Evolutionary conservation across 2,113 vertebrate species (phyloP), one percentile per base, ranked within the genome.

Genomic region (Hoplias malabaricus): DNA sequence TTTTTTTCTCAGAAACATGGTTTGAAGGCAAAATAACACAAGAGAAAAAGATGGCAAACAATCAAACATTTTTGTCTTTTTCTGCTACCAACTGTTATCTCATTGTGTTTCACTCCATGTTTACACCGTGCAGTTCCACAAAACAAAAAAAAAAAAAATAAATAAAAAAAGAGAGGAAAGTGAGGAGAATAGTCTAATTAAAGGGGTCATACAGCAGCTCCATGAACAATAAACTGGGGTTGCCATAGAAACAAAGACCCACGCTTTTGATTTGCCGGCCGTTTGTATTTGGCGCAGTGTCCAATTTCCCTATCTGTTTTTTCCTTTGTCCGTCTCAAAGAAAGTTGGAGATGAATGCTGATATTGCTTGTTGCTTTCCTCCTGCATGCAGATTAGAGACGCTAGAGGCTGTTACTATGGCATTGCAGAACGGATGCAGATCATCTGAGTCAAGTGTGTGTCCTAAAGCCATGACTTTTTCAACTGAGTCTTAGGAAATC

Each of bases 201-300:
- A 66, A 67, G 21, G 48, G 73, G 73, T 75, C 73, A 66, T 31
- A 38, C 33, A 25, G 43, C 68, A 31, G 21, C 38, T 67, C 42
- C 34, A 67, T 78, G 73, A 84, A 79, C 78, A 31, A 69, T 84
- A 83, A 83, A 70, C 75, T 56, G 78, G 67, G 80, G 90, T 92
- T 92, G 88, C 87, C 82, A 42, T 88, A 87, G 90, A 87, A 91
- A 93, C 91, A 82, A 57, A 75, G 46, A 50, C 33, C 25, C 42
- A 40, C 23, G 9, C 3, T 38, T 75, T 56, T 29, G 14, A 54
- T 67, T 75, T 75, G 23, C 33, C 42, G 16, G 14, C 46, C 7
- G n/a, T 63, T 65, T 65, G 48, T 66, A 75, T 65, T 75, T 53
- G 46, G 43, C 46, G 38, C 43, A 25, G 6, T 10, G n/a, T 48